Conservation (phyloP, 1,140 invertebrate species). For the Lepidurus arcticus region DNA sequence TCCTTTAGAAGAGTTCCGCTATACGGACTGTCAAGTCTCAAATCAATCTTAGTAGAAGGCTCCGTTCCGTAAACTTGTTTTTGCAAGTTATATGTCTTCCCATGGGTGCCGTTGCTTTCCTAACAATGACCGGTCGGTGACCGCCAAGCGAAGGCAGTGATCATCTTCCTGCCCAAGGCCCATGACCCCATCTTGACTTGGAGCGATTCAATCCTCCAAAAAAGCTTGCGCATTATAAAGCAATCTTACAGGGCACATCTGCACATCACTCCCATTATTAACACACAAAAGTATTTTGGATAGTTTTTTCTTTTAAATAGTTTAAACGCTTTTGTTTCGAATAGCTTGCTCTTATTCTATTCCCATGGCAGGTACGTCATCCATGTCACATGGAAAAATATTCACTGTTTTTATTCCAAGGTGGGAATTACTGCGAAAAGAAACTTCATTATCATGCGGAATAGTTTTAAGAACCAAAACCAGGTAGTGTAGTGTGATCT, state of each 20-base stretch:
- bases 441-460: constrained; percentile 9
- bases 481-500: neutral
- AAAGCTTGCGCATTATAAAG: neutral
- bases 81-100: neutral
- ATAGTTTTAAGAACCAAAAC: neutral
- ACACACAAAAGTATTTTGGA: too few species aligned
- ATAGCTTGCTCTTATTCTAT: too few species aligned
- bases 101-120: neutral
- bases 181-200: constrained; percentile 4
- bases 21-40: neutral
- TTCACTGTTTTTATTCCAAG: neutral
- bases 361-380: too few species aligned
- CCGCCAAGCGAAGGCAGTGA: neutral
- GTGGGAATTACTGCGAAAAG: neutral
- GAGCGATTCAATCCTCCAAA: neutral
- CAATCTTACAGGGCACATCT: neutral
- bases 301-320: too few species aligned
- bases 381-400: neutral
- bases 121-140: constrained; percentile 18
- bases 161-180: neutral
- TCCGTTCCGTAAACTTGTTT: neutral
- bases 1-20: neutral
- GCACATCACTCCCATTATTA: too few species aligned
- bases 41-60: neutral
- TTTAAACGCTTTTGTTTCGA: too few species aligned